Base-by-base conservation (phyloP, 2,888 invertebrate species). In the Lymantria dispar region DNA sequence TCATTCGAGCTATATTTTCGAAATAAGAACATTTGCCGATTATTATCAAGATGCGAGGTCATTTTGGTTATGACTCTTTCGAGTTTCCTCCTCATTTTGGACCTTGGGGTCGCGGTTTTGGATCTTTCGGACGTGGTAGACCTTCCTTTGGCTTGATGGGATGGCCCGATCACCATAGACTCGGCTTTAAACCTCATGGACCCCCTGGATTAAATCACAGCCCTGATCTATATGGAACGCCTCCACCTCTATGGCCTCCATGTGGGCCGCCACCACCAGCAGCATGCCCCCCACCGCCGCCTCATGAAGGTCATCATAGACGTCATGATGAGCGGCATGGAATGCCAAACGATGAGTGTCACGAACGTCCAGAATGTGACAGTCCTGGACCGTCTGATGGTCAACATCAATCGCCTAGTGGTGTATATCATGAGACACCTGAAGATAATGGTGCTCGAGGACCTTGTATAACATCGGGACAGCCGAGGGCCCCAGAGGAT, bases 21-120 rank as follows among this genome's bases (percentile, higher is more conserved):
- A 22, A 45, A 8, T 3, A 15, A 29, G 11, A 5, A 40, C 45
- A n/a, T 29, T 31, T 22, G 3, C 22, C 5, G 42, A 36, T 29
- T 37, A 40, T 1, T 10, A 38, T 11, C 48, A 58, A 42, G 12
- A 62, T 62, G 62, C 53, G 60, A 45, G 52, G 52, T 0, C 54
- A 56, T 30, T 54, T 55, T 13, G 53, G 50, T 9, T 43, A 43
- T 41, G 49, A 44, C 8, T 12, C 47, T 8, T 49, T 51, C 33
- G 33, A 39, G 3, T 46, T 39, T 36, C 43, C 45, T 0, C 45
- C 48, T 3, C 37, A 29, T 39, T 50, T 50, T 14, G 45, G 46
- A 3, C 46, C 39, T n/a, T 36, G 44, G 30, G 41, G 12, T 10
- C 13, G 12, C 30, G 41, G 44, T 10, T 52, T 48, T 29, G 58